Evolutionary conservation across 2,797 vertebrate species (phyloP).

Genomic region (Cossypha dichroa): DNA sequence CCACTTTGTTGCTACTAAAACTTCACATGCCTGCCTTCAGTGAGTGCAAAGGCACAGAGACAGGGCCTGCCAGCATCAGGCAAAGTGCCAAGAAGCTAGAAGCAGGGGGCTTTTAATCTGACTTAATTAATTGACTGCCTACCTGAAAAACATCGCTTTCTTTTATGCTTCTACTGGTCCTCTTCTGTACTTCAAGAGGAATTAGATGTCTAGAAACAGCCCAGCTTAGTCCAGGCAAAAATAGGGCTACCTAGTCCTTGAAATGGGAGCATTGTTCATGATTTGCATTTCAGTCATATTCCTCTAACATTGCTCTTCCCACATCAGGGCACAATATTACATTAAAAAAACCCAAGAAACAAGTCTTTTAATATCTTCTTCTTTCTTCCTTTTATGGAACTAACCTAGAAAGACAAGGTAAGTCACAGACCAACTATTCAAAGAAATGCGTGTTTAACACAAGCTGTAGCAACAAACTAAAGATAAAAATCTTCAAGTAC

Average conservation of each 20-base stretch:
- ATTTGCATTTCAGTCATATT: neutral
- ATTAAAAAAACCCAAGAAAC: neutral
- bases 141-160: neutral
- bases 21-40: neutral
- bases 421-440: neutral
- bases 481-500: neutral
- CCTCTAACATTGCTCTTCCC: neutral
- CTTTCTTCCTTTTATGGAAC: neutral
- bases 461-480: neutral
- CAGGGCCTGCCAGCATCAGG: neutral
- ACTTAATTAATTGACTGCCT: neutral
- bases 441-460: neutral
- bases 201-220: neutral
- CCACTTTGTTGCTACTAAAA: neutral
- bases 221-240: neutral
- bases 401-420: neutral
- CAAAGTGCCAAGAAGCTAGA: neutral
- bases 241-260: neutral
- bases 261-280: neutral
- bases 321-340: neutral
- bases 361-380: neutral
- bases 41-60: neutral
- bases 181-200: neutral
- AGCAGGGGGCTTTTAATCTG: neutral
- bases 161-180: neutral